Conservation (phyloP, 2,113 vertebrate genomes). For the Labrus mixtus region DNA sequence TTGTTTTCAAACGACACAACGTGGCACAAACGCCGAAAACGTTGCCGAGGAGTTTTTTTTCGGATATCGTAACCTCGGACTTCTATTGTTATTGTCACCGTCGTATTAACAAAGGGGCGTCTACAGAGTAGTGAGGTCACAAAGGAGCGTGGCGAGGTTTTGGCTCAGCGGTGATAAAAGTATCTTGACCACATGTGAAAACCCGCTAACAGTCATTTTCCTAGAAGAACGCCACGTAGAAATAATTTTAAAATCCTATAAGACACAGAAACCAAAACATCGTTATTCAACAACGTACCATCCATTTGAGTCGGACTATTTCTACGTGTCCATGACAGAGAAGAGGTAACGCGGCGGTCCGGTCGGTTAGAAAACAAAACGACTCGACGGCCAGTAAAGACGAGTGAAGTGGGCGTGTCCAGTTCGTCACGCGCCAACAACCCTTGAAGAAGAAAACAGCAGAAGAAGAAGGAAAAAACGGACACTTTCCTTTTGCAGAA, state of each 20-base stretch:
- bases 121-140: slow-evolving; percentile 1
- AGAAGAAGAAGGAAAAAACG: slow-evolving; percentile 29
- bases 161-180: slow-evolving; percentile 1
- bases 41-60: no score
- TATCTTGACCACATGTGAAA: slow-evolving; percentile 26
- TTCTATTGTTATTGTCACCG: no score
- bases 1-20: no score
- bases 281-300: slow-evolving; percentile 31
- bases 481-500: slow-evolving; percentile 78
- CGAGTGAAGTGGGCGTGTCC: slow-evolving; percentile 4
- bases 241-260: slow-evolving; percentile 39
- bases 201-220: slow-evolving; percentile 66
- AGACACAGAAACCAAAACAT: slow-evolving; percentile 54
- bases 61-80: no score
- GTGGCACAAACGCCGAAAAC: no score
- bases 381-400: slow-evolving; percentile 10
- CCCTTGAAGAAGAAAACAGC: slow-evolving; percentile 37
- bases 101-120: no score
- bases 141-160: background rate
- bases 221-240: slow-evolving; percentile 29
- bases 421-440: slow-evolving; percentile 13
- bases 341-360: slow-evolving; percentile 28
- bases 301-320: slow-evolving; percentile 12
- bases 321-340: slow-evolving; percentile 36
- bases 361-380: slow-evolving; percentile 18